These are phyloP conservation scores for Lycia hirtaria DNA, from an alignment of 2,888 invertebrate genomes.

Conservation along the genomic window DNA sequence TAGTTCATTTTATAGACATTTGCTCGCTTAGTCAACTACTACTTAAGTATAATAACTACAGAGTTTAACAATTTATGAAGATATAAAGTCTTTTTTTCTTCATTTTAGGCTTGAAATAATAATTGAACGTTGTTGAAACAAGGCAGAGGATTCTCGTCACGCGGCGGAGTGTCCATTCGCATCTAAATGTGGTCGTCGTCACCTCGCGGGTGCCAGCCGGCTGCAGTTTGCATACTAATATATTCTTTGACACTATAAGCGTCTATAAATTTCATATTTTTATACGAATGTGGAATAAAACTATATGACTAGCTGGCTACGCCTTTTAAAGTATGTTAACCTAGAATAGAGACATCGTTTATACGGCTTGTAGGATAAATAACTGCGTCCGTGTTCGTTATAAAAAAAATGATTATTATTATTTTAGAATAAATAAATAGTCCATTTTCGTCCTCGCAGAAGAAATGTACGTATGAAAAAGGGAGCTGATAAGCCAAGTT, in stretches of 20 bases:
- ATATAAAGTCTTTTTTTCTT: slow-evolving; percentile 12
- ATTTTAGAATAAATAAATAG: too few species aligned
- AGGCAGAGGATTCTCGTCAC: slow-evolving; percentile 54
- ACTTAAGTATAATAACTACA: background rate
- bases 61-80: slow-evolving; percentile 3
- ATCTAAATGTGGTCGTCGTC: slow-evolving; percentile 76
- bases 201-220: slow-evolving; percentile 65
- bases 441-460: too few species aligned
- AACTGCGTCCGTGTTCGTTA: too few species aligned
- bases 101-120: slow-evolving; percentile 20
- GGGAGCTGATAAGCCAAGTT: too few species aligned
- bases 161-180: slow-evolving; percentile 60
- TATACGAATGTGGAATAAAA: slow-evolving; percentile 49
- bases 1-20: background rate
- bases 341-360: slow-evolving; percentile 2
- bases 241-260: slow-evolving; percentile 26
- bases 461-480: too few species aligned
- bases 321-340: slow-evolving; percentile 49
- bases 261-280: slow-evolving; percentile 55
- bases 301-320: slow-evolving; percentile 31
- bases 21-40: background rate
- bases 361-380: background rate
- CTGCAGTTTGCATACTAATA: slow-evolving; percentile 77
- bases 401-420: too few species aligned
- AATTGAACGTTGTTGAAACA: slow-evolving; percentile 13